Evolutionary conservation across 2,113 vertebrate species (phyloP).

Genomic region (Pterophyllum scalare): DNA sequence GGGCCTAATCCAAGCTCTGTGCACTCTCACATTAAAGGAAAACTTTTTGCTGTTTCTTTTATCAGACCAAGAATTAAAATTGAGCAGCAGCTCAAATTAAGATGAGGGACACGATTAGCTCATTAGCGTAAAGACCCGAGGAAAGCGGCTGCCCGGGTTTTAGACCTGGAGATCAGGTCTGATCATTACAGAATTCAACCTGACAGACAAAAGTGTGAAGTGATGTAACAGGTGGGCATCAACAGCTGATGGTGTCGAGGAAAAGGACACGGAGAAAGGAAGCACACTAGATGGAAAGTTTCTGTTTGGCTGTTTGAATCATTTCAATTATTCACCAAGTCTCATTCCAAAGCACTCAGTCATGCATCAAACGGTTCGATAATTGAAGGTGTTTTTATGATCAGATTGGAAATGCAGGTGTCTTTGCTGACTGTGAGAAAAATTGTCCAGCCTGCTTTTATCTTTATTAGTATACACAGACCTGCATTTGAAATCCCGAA

Average conservation of each 20-base stretch:
- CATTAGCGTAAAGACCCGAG: neutral
- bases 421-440: neutral
- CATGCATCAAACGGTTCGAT: neutral
- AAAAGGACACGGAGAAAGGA: too few relatives aligned
- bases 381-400: neutral
- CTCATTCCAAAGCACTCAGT: too few relatives aligned
- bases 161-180: neutral
- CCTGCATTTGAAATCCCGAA: neutral
- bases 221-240: too few relatives aligned
- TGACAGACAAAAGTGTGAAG: too few relatives aligned
- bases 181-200: neutral
- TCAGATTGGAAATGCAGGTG: neutral
- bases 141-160: neutral
- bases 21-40: neutral
- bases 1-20: neutral
- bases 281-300: too few relatives aligned
- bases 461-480: neutral
- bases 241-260: too few relatives aligned
- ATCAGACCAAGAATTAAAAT: neutral
- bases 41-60: fast-evolving
- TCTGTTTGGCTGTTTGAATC: too few relatives aligned
- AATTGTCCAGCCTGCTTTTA: neutral
- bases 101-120: neutral
- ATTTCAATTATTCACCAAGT: neutral
- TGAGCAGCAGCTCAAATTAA: neutral